Base-by-base conservation (phyloP, 2,797 vertebrate genomes). In the Babyrousa celebensis region DNA sequence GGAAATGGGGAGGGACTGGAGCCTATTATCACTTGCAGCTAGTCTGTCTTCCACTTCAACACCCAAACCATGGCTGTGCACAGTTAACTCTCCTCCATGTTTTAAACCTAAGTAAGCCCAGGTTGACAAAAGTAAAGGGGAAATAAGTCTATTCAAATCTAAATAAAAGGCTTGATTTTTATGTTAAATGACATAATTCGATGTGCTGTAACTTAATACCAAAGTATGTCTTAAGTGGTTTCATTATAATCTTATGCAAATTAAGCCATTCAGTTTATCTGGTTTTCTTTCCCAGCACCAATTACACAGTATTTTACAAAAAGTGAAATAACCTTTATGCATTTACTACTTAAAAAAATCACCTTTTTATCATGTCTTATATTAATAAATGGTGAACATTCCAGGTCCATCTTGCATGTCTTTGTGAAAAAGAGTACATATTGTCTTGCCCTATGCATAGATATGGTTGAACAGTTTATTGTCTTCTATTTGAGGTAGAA, bases 101-200 rank as follows among this genome's bases (percentile, higher is more conserved):
- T 77, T 85, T 82, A 89, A 68, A 77, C 4, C 32, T 86, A 92
- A 70, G 36, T 77, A 77, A 77, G 11, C 23, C 48, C 29, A 74
- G 54, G 23, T 72, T 63, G 32, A 92, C 10, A 93, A 91, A 90
- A 93, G 52, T 67, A 87, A 88, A 89, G 17, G 67, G 25, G 68
- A 91, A 96, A 85, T 70, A 85, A 86, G 78, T n/a, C 27, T 89
- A 75, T 88, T 65, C 80, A 71, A 82, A 93, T 77, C 25, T 95
- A 72, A 12, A 89, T 83, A 95, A 97, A 94, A 58, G 27, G 60
- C 14, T 32, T 67, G 18, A 78, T 78, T 92, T 92, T 92, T 92
- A 70, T 54, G 96, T 89, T 90, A 72, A 80, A 48, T 95, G 40
- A 87, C 17, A 75, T 52, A 52, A 85, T 67, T 85, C 68, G 43